A percentile compares a stretch with the other conserved stretches of the same genome.
Evolutionary conservation across 1,140 invertebrate genomes (phyloP).

Genomic region (Thalassaphorura encarpata): DNA sequence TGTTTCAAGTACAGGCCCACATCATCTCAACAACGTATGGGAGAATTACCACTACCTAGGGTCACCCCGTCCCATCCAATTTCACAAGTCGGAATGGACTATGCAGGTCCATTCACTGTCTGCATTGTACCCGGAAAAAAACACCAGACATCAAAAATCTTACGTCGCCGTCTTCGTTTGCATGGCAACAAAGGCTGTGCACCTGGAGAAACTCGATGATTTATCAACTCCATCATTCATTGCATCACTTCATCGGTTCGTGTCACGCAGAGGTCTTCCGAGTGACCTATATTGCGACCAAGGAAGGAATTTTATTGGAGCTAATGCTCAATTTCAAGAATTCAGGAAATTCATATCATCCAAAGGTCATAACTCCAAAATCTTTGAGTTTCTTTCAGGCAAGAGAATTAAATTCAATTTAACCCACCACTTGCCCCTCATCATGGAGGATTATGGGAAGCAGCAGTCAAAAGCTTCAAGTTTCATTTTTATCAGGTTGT

Average conservation of each 20-base stretch:
- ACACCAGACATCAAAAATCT: constrained; percentile 40
- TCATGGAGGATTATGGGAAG: constrained; percentile 35
- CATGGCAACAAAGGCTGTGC: constrained; percentile 28
- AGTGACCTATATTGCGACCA: constrained; percentile 32
- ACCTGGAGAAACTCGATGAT: constrained; percentile 29
- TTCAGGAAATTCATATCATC: neutral
- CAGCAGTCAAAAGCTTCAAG: constrained; percentile 35
- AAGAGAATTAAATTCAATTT: constrained; percentile 18
- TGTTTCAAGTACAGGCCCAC: constrained; percentile 20
- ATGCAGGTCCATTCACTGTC: constrained; percentile 32
- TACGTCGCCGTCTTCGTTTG: constrained; percentile 33
- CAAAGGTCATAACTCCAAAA: neutral
- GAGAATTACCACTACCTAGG: constrained; percentile 28
- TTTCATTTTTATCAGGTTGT: constrained; percentile 3
- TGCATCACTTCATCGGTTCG: constrained; percentile 28
- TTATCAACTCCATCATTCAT: constrained; percentile 30
- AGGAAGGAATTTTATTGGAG: constrained; percentile 26
- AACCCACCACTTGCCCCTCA: constrained; percentile 35
- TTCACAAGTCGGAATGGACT: constrained; percentile 33
- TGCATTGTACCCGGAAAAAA: neutral
- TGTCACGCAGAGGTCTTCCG: constrained; percentile 28
- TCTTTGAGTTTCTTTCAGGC: neutral
- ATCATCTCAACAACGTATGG: constrained; percentile 32
- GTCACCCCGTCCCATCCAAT: constrained; percentile 14
- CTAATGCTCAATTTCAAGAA: neutral